phyloP scores from a whole-genome alignment of 1,140 invertebrate genomes.

The Drosophila sp. region DNA sequence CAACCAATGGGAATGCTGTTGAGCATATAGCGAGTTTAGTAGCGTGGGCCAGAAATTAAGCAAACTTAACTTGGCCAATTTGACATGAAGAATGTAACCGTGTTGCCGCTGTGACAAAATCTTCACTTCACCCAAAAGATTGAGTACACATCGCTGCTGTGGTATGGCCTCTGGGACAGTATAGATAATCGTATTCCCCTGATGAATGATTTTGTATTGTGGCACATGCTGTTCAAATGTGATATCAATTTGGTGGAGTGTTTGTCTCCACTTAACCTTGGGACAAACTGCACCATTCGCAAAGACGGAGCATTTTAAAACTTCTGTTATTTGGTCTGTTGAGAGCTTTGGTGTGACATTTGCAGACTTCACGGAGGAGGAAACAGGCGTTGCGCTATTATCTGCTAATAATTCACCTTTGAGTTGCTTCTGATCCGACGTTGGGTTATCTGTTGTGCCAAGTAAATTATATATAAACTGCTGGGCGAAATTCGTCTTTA shows the following conservation, averaged over 20 bases:
- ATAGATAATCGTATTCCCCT: constrained; percentile 34
- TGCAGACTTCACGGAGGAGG: background rate
- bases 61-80: constrained; percentile 42
- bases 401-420: background rate
- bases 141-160: constrained; percentile 47
- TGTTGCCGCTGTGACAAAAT: constrained; percentile 44
- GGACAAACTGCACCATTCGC: constrained; percentile 35
- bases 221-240: constrained; percentile 49
- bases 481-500: background rate
- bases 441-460: background rate
- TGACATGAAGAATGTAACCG: constrained; percentile 47
- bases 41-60: constrained; percentile 43
- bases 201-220: constrained; percentile 41
- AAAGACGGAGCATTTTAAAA: constrained; percentile 13
- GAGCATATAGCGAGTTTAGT: constrained; percentile 23
- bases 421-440: no score
- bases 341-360: background rate
- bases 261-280: constrained; percentile 58
- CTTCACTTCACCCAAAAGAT: constrained; percentile 46
- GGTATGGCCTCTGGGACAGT: constrained; percentile 21
- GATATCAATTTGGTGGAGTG: constrained; percentile 33
- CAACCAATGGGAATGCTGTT: constrained; percentile 50
- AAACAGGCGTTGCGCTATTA: background rate
- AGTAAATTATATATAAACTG: constrained; percentile 20
- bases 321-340: background rate